Evolutionary conservation across 2,797 vertebrate species (phyloP).

Genomic region (Aplochiton taeniatus): DNA sequence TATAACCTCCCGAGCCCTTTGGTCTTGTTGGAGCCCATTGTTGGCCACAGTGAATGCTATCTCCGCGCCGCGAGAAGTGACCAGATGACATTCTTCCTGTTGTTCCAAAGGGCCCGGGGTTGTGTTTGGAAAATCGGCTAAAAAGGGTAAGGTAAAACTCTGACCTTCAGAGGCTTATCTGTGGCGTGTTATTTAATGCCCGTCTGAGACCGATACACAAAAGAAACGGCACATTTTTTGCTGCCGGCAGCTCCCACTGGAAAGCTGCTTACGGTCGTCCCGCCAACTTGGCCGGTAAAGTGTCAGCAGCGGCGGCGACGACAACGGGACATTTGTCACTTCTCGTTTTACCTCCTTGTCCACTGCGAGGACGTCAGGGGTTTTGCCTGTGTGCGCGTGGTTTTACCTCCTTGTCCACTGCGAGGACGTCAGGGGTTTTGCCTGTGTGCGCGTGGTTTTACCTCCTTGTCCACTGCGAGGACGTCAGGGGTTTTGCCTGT

Average conservation of each 20-base stretch:
- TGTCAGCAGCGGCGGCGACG: conserved; percentile 29
- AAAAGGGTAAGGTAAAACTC: conserved; percentile 66
- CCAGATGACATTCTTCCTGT: conserved; percentile 80
- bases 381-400: conserved; percentile 8
- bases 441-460: too few relatives aligned
- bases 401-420: too few relatives aligned
- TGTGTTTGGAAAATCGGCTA: conserved; percentile 72
- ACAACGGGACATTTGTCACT: too few relatives aligned
- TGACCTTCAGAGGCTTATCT: conserved; percentile 74
- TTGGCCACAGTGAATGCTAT: conserved; percentile 74
- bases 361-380: conserved; percentile 2
- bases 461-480: too few relatives aligned
- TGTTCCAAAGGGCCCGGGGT: conserved; percentile 70
- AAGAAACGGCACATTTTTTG: conserved; percentile 39
- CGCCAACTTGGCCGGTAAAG: conserved; percentile 32
- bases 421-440: conserved; percentile 15
- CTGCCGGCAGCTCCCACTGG: conserved; percentile 42
- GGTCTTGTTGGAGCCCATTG: conserved; percentile 78
- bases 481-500: conserved; percentile 15
- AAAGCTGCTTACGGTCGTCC: conserved; percentile 42
- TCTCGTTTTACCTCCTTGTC: too few relatives aligned
- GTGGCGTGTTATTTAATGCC: conserved; percentile 70
- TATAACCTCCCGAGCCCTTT: conserved; percentile 70
- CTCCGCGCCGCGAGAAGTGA: conserved; percentile 72
- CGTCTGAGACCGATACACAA: conserved; percentile 57